Percentiles rank a stretch among this genome's conserved stretches.
Evolutionary conservation across 1,140 invertebrate genomes (phyloP).

Genomic region (Chionoecetes opilio): DNA sequence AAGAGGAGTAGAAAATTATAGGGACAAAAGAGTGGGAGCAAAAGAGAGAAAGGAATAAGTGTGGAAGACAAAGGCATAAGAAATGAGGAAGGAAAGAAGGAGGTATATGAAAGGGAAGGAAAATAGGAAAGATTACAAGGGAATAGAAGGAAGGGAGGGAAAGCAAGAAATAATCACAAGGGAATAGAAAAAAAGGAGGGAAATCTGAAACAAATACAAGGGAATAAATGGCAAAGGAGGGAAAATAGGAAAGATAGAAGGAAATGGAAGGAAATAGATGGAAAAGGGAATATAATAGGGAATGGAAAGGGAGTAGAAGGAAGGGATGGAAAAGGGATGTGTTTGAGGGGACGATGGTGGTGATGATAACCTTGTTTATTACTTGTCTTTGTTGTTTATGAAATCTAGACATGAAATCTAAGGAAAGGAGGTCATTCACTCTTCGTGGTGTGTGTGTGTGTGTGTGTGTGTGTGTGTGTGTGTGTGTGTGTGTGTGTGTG

Average conservation of each 20-base stretch:
- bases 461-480: not conserved
- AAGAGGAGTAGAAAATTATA: too few relatives aligned
- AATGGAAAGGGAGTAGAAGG: not conserved
- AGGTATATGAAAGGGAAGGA: not conserved
- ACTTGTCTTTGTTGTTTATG: not conserved
- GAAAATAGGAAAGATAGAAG: not conserved
- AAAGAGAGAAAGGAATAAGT: not conserved
- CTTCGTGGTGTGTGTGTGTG: too few relatives aligned
- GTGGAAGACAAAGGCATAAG: not conserved
- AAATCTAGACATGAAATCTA: not conserved
- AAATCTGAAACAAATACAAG: too few relatives aligned
- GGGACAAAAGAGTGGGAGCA: too few relatives aligned
- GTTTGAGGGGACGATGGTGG: not conserved
- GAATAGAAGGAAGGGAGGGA: too few relatives aligned
- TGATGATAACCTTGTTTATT: not conserved
- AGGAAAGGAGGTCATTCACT: not conserved
- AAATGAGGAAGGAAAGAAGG: not conserved
- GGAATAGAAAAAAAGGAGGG: too few relatives aligned
- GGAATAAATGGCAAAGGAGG: too few relatives aligned
- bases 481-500: slow-evolving; percentile 18
- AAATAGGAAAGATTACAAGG: too few relatives aligned
- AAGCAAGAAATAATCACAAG: too few relatives aligned
- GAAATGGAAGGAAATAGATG: not conserved
- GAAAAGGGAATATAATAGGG: not conserved
- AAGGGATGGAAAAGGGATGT: not conserved